phyloP scores from a whole-genome alignment of 2,113 vertebrate genomes.

The Cercopithecus mona region DNA sequence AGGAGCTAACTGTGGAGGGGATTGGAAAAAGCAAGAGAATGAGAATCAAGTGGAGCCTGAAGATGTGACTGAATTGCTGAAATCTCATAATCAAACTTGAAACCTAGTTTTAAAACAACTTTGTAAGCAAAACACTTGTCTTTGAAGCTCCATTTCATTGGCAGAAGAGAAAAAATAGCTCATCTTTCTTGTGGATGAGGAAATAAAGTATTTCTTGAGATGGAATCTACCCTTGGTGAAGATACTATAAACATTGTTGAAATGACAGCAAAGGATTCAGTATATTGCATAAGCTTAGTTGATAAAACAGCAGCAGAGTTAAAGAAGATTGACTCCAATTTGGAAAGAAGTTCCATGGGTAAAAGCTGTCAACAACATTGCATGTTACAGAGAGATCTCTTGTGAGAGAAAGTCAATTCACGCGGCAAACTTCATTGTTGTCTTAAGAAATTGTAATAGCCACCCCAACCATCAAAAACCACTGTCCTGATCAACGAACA shows the following conservation, averaged over 20 bases:
- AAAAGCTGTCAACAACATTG: background rate
- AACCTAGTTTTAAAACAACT: background rate
- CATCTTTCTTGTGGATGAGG: background rate
- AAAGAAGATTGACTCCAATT: background rate
- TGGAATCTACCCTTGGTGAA: background rate
- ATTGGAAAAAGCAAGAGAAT: background rate
- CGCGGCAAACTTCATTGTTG: background rate
- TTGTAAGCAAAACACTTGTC: too few species aligned
- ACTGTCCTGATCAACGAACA: background rate
- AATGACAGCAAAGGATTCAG: background rate
- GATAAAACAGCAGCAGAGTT: background rate
- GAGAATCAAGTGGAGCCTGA: background rate
- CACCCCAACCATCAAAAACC: background rate
- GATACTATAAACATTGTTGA: background rate
- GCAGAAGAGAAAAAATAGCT: too few species aligned
- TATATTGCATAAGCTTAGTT: background rate
- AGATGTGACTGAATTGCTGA: background rate
- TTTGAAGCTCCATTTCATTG: too few species aligned
- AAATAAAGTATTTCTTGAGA: background rate
- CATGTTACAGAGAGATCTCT: background rate
- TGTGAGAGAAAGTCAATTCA: background rate
- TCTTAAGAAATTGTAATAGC: background rate
- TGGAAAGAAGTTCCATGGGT: background rate
- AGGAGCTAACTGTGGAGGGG: background rate
- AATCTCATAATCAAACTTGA: background rate